A percentile compares a stretch with the other conserved stretches of the same genome.
Conservation (phyloP, 2,113 vertebrate species). For the Poeciliopsis retropinna region DNA sequence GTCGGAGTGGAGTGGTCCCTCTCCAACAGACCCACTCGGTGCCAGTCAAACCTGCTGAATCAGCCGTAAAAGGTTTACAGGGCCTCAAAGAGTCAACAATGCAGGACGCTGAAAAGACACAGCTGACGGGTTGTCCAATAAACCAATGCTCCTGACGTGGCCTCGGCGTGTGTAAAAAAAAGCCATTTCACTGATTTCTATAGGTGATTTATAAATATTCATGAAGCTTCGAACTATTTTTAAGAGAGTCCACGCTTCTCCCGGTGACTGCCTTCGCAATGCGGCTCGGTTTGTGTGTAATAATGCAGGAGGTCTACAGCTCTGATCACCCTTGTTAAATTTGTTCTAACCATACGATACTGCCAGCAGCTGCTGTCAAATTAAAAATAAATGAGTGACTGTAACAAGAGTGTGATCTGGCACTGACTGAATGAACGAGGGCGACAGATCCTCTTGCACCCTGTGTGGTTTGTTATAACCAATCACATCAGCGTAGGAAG, state of each 20-base stretch:
- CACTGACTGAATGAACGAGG: background rate
- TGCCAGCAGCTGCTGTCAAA: conserved; percentile 40
- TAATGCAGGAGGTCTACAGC: background rate
- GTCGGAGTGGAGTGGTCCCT: too few species aligned
- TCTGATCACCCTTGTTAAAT: conserved; percentile 33
- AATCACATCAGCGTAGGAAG: background rate
- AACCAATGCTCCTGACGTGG: background rate
- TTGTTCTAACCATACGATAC: conserved; percentile 8
- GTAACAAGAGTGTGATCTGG: conserved; percentile 31
- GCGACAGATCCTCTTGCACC: background rate
- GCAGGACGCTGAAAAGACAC: background rate
- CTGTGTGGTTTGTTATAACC: conserved; percentile 7
- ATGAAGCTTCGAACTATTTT: background rate
- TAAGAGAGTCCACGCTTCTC: too few species aligned
- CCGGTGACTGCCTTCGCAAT: background rate
- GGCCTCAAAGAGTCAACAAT: background rate
- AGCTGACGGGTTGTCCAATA: background rate
- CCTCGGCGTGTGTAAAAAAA: background rate
- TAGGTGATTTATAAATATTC: background rate
- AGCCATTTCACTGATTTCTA: background rate
- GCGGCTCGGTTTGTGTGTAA: background rate
- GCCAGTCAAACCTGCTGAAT: background rate
- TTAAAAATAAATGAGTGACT: conserved; percentile 41
- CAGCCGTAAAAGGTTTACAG: background rate
- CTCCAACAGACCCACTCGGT: too few species aligned